Evolutionary conservation across 1,140 invertebrate genomes (phyloP).

Genomic region (Ptiloglossa arizonensis): DNA sequence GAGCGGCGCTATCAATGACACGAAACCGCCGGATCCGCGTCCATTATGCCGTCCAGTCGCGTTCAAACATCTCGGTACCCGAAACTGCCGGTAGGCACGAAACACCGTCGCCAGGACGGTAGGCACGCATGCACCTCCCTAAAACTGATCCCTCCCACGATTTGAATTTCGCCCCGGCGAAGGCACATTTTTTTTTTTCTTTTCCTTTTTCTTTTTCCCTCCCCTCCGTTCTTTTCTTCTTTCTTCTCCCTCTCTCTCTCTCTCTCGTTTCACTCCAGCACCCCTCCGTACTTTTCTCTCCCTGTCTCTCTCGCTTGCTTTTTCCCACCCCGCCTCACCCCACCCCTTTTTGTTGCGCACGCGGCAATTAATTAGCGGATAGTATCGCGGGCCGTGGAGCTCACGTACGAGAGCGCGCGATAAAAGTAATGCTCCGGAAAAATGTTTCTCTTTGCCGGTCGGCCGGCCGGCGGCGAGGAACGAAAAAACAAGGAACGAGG

Average conservation of each 20-base stretch:
- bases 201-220: too few species aligned
- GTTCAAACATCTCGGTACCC: background rate
- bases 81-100: conserved; percentile 54
- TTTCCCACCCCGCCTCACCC: conserved; percentile 16
- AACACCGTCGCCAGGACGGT: background rate
- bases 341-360: background rate
- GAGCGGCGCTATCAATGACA: background rate
- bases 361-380: conserved; percentile 66
- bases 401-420: conserved; percentile 60
- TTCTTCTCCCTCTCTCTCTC: too few species aligned
- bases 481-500: background rate
- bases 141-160: conserved; percentile 54
- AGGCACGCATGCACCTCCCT: conserved; percentile 43
- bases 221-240: too few species aligned
- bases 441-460: conserved; percentile 60
- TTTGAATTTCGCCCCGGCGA: conserved; percentile 49
- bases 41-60: background rate
- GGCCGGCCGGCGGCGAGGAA: conserved; percentile 11
- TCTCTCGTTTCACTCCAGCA: too few species aligned
- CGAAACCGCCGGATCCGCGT: background rate
- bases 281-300: too few species aligned
- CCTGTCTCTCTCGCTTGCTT: too few species aligned
- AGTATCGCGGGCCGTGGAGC: conserved; percentile 49
- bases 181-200: conserved; percentile 1
- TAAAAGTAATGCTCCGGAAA: conserved; percentile 68